These are phyloP conservation scores for Allacma fusca DNA, from an alignment of 2,888 invertebrate species.

Conservation along the genomic window DNA sequence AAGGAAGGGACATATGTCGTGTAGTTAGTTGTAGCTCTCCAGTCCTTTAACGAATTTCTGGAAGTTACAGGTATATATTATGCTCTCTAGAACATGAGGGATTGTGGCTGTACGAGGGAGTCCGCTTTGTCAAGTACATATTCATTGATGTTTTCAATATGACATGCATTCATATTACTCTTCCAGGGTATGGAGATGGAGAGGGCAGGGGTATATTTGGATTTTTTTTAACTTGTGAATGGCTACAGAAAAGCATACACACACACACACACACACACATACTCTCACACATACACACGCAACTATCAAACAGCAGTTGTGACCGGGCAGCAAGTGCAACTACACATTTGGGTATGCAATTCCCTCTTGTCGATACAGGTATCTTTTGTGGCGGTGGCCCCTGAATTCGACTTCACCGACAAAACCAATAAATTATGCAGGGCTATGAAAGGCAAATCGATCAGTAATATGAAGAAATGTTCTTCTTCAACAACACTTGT, in stretches of 20 bases:
- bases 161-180: background rate
- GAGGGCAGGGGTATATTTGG: background rate
- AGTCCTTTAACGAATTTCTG: too few relatives aligned
- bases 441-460: slow-evolving; percentile 47
- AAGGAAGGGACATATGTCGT: too few relatives aligned
- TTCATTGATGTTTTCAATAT: slow-evolving; percentile 17
- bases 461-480: slow-evolving; percentile 40
- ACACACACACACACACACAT: background rate
- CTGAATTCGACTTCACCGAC: slow-evolving; percentile 24
- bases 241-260: background rate
- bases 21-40: too few relatives aligned
- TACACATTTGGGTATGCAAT: background rate
- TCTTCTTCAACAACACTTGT: slow-evolving; percentile 24
- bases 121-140: background rate
- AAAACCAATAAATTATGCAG: slow-evolving; percentile 51
- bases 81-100: background rate
- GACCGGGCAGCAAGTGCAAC: slow-evolving; percentile 2
- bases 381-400: background rate
- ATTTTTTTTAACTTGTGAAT: background rate
- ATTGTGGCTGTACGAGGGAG: background rate
- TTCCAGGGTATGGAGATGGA: background rate
- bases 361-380: background rate
- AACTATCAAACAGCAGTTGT: slow-evolving; percentile 9
- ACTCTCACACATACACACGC: background rate
- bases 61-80: too few relatives aligned